Evolutionary conservation across 2,797 vertebrate genomes (phyloP).

Genomic region (Lutjanus argentimaculatus): DNA sequence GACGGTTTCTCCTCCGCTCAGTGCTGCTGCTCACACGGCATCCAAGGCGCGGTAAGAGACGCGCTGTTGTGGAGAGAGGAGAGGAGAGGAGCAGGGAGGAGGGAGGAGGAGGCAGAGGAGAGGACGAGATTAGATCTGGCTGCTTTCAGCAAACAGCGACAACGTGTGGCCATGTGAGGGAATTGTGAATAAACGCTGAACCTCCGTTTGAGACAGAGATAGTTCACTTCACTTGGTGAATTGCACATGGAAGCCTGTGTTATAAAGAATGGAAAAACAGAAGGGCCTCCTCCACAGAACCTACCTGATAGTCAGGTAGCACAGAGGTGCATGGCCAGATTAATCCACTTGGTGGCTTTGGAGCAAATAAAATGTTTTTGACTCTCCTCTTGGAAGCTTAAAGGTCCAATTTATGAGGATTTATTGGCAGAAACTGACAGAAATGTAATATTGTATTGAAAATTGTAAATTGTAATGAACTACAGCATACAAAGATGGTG

Average conservation of each 20-base stretch:
- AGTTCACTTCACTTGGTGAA: not conserved
- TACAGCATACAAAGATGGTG: too few relatives aligned
- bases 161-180: conserved; percentile 41
- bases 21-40: conserved; percentile 73
- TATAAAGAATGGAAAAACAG: not conserved
- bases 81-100: not conserved
- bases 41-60: conserved; percentile 73
- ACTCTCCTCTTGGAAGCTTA: not conserved
- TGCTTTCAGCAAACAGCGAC: conserved; percentile 64
- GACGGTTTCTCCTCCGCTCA: conserved; percentile 47
- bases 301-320: not conserved
- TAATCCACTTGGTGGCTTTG: not conserved
- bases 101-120: not conserved
- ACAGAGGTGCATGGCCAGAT: not conserved
- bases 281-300: not conserved
- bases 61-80: conserved; percentile 59
- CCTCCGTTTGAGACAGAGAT: not conserved
- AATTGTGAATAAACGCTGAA: not conserved
- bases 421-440: too few relatives aligned
- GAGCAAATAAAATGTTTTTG: too few relatives aligned
- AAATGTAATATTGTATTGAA: too few relatives aligned
- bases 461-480: too few relatives aligned
- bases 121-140: not conserved
- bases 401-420: too few relatives aligned
- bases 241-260: not conserved